These are phyloP conservation scores for Liasis olivaceus DNA, from an alignment of 2,797 vertebrate species.

Conservation along the genomic window DNA sequence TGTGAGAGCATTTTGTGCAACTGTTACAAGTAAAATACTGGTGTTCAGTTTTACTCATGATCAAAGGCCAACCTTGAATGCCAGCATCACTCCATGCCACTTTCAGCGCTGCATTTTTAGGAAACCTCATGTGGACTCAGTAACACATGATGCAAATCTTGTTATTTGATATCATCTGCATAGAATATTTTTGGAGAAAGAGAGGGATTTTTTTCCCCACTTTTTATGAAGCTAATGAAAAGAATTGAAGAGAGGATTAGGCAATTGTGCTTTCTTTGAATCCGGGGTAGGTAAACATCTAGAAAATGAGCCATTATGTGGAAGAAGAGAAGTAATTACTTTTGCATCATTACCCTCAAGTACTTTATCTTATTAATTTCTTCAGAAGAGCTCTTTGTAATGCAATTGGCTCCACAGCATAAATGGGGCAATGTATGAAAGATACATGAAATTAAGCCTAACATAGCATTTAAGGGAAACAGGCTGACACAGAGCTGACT, in stretches of 20 bases:
- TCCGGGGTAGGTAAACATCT: slow-evolving; percentile 47
- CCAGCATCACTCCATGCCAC: background rate
- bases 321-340: slow-evolving; percentile 45
- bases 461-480: slow-evolving; percentile 63
- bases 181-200: background rate
- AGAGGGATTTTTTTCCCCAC: background rate
- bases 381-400: slow-evolving; percentile 57
- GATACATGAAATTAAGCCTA: slow-evolving; percentile 63
- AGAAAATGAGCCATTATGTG: slow-evolving; percentile 50
- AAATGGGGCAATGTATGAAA: slow-evolving; percentile 60
- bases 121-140: background rate
- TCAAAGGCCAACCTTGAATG: background rate
- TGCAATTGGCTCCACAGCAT: slow-evolving; percentile 61
- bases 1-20: background rate
- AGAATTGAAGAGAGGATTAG: background rate
- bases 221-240: slow-evolving; percentile 7
- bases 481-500: slow-evolving; percentile 54
- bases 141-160: background rate
- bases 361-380: slow-evolving; percentile 56
- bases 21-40: background rate
- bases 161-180: background rate
- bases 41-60: background rate
- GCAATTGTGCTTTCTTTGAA: background rate
- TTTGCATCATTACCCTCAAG: slow-evolving; percentile 30
- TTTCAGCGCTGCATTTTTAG: background rate